Evolutionary conservation across 2,888 invertebrate genomes (phyloP).

Genomic region (Phalera bucephala): DNA sequence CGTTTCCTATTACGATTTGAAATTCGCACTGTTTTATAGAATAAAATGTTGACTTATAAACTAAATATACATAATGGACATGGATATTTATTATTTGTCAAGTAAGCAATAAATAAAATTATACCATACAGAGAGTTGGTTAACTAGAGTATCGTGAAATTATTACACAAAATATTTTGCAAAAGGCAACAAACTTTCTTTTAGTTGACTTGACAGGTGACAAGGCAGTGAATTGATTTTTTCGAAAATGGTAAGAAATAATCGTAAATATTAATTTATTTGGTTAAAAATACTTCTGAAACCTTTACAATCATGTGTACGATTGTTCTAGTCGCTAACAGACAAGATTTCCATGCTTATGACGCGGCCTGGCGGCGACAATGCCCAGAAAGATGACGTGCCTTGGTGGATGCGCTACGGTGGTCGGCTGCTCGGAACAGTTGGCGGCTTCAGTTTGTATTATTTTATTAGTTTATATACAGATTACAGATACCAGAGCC

Average conservation of each 20-base stretch:
- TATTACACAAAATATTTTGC: too few relatives aligned
- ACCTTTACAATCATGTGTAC: slow-evolving; percentile 33
- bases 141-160: too few relatives aligned
- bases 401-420: slow-evolving; percentile 96
- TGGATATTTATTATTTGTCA: too few relatives aligned
- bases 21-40: too few relatives aligned
- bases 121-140: too few relatives aligned
- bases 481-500: not conserved
- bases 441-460: slow-evolving; percentile 92
- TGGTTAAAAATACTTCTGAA: slow-evolving; percentile 6
- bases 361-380: slow-evolving; percentile 91
- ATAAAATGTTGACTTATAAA: too few relatives aligned
- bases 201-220: slow-evolving; percentile 61
- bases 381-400: slow-evolving; percentile 89
- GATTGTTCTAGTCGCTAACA: slow-evolving; percentile 86
- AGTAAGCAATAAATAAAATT: too few relatives aligned
- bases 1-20: slow-evolving; percentile 14
- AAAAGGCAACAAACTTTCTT: too few relatives aligned
- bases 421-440: slow-evolving; percentile 91
- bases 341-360: slow-evolving; percentile 91
- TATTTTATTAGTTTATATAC: slow-evolving; percentile 24
- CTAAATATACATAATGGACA: too few relatives aligned
- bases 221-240: slow-evolving; percentile 77
- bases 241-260: slow-evolving; percentile 72
- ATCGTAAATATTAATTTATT: slow-evolving; percentile 41